phyloP scores from a whole-genome alignment of 2,888 invertebrate genomes.

The Saturnia japonica region DNA sequence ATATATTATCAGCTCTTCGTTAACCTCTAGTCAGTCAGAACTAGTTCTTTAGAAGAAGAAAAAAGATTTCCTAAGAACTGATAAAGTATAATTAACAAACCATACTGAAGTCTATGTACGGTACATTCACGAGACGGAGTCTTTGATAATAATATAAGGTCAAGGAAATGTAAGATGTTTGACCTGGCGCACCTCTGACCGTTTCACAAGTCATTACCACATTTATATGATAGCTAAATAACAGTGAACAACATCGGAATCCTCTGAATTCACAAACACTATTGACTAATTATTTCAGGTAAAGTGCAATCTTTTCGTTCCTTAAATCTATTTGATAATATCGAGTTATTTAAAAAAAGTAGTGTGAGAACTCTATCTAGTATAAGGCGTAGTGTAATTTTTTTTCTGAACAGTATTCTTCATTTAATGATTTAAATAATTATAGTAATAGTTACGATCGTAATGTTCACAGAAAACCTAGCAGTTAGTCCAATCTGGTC shows the following conservation, averaged over 20 bases:
- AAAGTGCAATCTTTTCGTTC: not conserved
- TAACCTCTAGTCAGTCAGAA: not conserved
- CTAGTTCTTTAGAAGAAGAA: not conserved
- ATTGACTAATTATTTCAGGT: not conserved
- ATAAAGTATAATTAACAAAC: not conserved
- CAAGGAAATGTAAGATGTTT: conserved; percentile 4
- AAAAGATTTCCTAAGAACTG: not conserved
- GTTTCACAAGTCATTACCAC: conserved; percentile 9
- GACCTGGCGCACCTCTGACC: conserved; percentile 15
- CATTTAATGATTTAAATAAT: no score
- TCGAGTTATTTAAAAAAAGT: not conserved
- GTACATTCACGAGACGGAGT: not conserved
- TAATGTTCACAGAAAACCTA: not conserved
- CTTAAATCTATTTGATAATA: not conserved
- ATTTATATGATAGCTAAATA: conserved; percentile 11
- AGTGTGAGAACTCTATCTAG: not conserved
- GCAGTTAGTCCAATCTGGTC: not conserved
- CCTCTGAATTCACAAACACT: not conserved
- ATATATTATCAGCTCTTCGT: no score
- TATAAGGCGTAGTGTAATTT: not conserved
- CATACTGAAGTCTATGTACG: not conserved
- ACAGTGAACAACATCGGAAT: not conserved
- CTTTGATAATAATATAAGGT: conserved; percentile 10
- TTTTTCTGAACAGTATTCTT: not conserved
- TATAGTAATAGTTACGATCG: no score